Evolutionary conservation across 2,113 vertebrate species (phyloP).

Genomic region (Entelurus aequoreus): DNA sequence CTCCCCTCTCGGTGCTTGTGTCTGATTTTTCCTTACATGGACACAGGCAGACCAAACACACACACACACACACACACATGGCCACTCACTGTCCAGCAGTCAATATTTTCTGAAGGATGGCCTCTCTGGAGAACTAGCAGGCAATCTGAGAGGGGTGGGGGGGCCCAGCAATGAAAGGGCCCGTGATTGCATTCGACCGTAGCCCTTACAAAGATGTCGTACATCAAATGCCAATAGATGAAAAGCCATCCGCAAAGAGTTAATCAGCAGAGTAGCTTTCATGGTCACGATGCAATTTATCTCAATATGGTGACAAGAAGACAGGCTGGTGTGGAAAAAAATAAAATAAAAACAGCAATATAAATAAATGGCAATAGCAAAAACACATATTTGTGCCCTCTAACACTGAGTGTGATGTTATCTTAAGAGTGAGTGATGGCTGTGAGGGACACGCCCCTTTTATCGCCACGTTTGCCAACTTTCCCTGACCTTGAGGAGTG

Average conservation of each 20-base stretch:
- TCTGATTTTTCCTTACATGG: slow-evolving; percentile 45
- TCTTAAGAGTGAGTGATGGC: slow-evolving; percentile 18
- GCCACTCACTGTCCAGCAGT: slow-evolving; percentile 61
- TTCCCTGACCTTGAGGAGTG: slow-evolving; percentile 49
- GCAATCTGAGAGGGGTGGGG: slow-evolving; percentile 57
- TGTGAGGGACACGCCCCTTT: slow-evolving; percentile 29
- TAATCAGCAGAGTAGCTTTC: slow-evolving; percentile 77
- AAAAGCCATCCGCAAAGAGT: slow-evolving; percentile 68
- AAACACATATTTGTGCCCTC: slow-evolving; percentile 32
- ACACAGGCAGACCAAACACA: slow-evolving; percentile 35
- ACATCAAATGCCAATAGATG: slow-evolving; percentile 77
- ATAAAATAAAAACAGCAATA: slow-evolving; percentile 42
- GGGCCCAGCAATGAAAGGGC: slow-evolving; percentile 65
- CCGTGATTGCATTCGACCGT: slow-evolving; percentile 74
- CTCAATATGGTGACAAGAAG: slow-evolving; percentile 68
- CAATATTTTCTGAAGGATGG: slow-evolving; percentile 74
- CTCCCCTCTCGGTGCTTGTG: slow-evolving; percentile 46
- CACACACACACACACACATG: slow-evolving; percentile 39
- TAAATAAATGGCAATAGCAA: slow-evolving; percentile 43
- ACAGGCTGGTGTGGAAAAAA: slow-evolving; percentile 28
- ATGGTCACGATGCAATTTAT: slow-evolving; percentile 63
- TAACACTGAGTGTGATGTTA: slow-evolving; percentile 22
- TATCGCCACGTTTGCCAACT: slow-evolving; percentile 42
- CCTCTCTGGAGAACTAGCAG: slow-evolving; percentile 62
- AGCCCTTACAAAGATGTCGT: slow-evolving; percentile 70